These are phyloP conservation scores for Ganaspis sp. DNA, from an alignment of 1,140 invertebrate genomes.

Conservation along the genomic window DNA sequence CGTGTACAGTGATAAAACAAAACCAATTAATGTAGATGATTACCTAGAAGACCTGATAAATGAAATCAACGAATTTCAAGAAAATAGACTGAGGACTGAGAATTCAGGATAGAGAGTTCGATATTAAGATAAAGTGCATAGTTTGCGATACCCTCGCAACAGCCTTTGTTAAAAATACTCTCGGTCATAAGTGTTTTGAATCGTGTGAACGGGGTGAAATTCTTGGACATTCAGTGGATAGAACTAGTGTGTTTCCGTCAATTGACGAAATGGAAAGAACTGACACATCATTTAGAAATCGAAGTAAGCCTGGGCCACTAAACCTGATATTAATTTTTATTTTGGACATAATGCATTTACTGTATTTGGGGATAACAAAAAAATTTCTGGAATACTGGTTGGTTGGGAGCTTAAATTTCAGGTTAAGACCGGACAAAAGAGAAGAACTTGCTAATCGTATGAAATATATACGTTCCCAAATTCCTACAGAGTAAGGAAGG, in stretches of 20 bases:
- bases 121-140: constrained; percentile 42
- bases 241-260: not conserved
- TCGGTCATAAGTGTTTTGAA: constrained; percentile 42
- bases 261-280: not conserved
- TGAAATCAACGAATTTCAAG: constrained; percentile 43
- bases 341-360: not conserved
- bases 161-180: constrained; percentile 40
- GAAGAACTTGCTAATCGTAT: not conserved
- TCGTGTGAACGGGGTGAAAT: constrained; percentile 46
- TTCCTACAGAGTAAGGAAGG: too few relatives aligned
- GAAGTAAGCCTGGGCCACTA: not conserved
- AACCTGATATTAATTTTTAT: not conserved
- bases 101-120: constrained; percentile 32
- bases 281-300: not conserved
- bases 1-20: constrained; percentile 46
- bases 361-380: not conserved
- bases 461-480: too few relatives aligned
- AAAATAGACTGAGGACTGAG: constrained; percentile 41
- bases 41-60: constrained; percentile 44
- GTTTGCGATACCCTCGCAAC: constrained; percentile 45
- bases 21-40: constrained; percentile 41
- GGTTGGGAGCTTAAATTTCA: not conserved
- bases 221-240: constrained; percentile 30
- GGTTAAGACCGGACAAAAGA: not conserved
- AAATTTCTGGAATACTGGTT: not conserved